These are phyloP conservation scores for Ianthella basta DNA, from an alignment of 37 sponge, comb jelly and placozoan species.

Conservation along the genomic window DNA sequence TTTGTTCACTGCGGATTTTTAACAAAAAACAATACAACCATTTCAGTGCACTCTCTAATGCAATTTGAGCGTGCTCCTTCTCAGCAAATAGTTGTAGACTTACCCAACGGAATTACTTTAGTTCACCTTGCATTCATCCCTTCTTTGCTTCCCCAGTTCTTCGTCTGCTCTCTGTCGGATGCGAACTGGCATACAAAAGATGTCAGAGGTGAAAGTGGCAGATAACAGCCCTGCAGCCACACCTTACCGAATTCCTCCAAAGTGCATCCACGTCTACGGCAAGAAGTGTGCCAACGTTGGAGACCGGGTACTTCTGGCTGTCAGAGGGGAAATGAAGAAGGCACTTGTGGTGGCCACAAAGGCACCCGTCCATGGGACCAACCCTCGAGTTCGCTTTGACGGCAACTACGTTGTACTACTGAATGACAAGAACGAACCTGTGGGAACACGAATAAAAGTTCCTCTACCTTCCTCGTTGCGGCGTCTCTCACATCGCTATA, in stretches of 20 bases:
- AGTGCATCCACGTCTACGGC: conserved; percentile 69
- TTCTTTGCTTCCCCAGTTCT: too few relatives aligned
- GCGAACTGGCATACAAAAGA: conserved; percentile 24
- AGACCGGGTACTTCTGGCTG: conserved; percentile 70
- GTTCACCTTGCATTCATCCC: not conserved
- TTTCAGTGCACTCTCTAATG: too few relatives aligned
- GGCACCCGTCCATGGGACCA: conserved; percentile 10
- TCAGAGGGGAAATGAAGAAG: conserved; percentile 71
- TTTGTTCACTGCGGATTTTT: too few relatives aligned
- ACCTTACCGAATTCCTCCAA: conserved; percentile 49
- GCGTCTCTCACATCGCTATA: conserved; percentile 1
- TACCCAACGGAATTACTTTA: too few relatives aligned
- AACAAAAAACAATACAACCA: too few relatives aligned
- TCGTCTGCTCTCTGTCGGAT: not conserved
- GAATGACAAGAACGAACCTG: conserved; percentile 71
- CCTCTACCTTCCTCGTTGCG: conserved; percentile 69
- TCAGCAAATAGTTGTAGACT: too few relatives aligned
- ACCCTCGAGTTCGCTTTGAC: conserved; percentile 52
- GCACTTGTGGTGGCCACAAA: conserved; percentile 66
- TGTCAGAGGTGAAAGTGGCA: conserved; percentile 58
- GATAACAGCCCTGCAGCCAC: conserved; percentile 73
- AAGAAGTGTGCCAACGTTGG: conserved; percentile 71
- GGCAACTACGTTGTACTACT: conserved; percentile 57
- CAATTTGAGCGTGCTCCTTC: too few relatives aligned
- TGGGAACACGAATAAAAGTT: conserved; percentile 71